Base-by-base conservation (phyloP, 2,888 invertebrate species). In the Dolichomitus sp. region DNA sequence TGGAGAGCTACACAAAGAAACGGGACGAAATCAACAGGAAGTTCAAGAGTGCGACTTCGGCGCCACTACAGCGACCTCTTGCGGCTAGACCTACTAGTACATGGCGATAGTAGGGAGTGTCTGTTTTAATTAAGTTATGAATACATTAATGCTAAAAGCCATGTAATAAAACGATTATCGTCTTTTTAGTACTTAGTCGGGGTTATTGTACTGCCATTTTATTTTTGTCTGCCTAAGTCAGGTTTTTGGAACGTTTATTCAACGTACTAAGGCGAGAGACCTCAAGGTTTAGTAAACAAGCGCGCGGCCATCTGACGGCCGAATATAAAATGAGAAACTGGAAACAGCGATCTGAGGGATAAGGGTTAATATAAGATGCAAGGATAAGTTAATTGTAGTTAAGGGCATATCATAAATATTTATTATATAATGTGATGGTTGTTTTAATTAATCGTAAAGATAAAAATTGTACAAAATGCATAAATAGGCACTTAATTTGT, bases 51-150 rank as follows among this genome's bases (percentile, higher is more conserved):
- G 30, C 17, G 50, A 82, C 54, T 65, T 66, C 45, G 45, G 61
- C 76, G 68, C 80, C 48, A 52, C 65, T 5, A 30, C 59, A 70
- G 77, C 83, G 83, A 65, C 83, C 80, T 83, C 83, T 83, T 37
- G 69, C 30, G 83, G 73, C 14, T 7, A 57, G 50, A 45, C 52
- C 37, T 45, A 42, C 17, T 40, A 23, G 42, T 19, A 19, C 40
- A 19, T 12, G 27, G 14, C 27, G 6, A 45, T 42, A 14, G 14
- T 65, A 12, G 45, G 45, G 14, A 37, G 42, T 14, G 65, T 45
- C 4, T 59, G 27, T 54, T 11, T 54, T 11, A 19, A 59, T 59
- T 37, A 61, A 37, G 17, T 19, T 11, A 17, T 19, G n/a, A 37
- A 37, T 61, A 17, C 61, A 37, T 61, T 61, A 12, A 33, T 17